Conservation (phyloP, 2,797 vertebrate genomes). For the Peromyscus aztecus region DNA sequence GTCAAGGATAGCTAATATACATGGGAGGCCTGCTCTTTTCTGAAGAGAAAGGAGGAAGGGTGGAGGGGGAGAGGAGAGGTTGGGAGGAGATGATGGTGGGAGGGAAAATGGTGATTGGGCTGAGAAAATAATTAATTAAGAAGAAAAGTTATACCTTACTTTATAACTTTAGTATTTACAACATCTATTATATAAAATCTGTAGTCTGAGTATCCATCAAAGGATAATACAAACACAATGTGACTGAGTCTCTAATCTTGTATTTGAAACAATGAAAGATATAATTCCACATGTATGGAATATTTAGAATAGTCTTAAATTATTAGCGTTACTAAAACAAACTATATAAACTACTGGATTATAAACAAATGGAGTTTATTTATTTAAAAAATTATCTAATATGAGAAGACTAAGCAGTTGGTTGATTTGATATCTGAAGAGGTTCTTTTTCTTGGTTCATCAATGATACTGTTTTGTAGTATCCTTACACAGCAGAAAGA, state of each 20-base stretch:
- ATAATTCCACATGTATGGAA: neutral
- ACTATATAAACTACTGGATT: neutral
- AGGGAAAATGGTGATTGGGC: neutral
- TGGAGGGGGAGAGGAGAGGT: neutral
- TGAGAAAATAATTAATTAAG: neutral
- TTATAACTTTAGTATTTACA: neutral
- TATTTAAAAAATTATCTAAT: neutral
- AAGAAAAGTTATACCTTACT: neutral
- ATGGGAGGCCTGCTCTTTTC: neutral
- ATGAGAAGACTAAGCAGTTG: neutral
- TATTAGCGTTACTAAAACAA: neutral
- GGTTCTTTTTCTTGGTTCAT: neutral
- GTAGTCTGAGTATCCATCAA: neutral
- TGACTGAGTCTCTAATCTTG: neutral
- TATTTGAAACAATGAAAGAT: neutral
- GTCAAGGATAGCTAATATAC: neutral
- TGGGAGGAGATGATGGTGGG: neutral
- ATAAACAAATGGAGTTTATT: neutral
- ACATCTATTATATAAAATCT: neutral
- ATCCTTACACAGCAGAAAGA: neutral
- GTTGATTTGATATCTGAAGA: neutral
- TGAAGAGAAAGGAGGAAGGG: neutral
- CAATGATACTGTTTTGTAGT: neutral
- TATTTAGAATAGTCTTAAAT: neutral
- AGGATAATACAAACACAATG: neutral